Conservation (phyloP, 2,113 vertebrate species). For the Pterocles burchelli region DNA sequence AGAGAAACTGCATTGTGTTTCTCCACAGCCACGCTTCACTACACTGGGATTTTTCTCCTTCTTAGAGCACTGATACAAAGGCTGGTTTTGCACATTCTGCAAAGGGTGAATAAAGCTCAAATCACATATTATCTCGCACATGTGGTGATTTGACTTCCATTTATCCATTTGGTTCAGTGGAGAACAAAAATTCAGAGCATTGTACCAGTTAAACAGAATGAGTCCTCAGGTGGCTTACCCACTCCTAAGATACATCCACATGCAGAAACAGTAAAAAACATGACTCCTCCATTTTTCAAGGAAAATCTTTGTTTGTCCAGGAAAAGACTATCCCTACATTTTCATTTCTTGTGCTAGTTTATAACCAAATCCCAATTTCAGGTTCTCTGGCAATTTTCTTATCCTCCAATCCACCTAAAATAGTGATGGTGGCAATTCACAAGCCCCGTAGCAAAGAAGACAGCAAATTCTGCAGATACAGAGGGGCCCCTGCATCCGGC, state of each 20-base stretch:
- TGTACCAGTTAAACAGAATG: background rate
- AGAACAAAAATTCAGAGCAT: background rate
- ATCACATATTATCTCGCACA: background rate
- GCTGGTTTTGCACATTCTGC: background rate
- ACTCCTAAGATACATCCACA: background rate
- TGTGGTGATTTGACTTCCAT: background rate
- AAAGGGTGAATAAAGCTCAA: slow-evolving; percentile 2
- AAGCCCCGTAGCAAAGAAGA: background rate
- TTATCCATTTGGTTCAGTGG: background rate
- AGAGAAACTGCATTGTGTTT: background rate
- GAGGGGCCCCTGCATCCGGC: background rate
- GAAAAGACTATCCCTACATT: background rate
- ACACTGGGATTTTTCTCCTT: background rate
- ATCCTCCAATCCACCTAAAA: background rate
- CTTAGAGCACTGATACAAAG: background rate
- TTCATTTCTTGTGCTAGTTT: background rate
- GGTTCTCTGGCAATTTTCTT: background rate
- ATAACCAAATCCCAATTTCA: background rate
- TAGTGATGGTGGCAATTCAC: background rate
- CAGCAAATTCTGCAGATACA: background rate
- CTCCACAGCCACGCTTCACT: background rate
- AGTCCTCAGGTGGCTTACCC: background rate
- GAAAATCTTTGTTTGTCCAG: background rate
- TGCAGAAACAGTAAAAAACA: background rate
- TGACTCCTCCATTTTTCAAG: background rate